Evolutionary conservation across 2,113 vertebrate genomes (phyloP).

Genomic region (Todiramphus saurophagus): DNA sequence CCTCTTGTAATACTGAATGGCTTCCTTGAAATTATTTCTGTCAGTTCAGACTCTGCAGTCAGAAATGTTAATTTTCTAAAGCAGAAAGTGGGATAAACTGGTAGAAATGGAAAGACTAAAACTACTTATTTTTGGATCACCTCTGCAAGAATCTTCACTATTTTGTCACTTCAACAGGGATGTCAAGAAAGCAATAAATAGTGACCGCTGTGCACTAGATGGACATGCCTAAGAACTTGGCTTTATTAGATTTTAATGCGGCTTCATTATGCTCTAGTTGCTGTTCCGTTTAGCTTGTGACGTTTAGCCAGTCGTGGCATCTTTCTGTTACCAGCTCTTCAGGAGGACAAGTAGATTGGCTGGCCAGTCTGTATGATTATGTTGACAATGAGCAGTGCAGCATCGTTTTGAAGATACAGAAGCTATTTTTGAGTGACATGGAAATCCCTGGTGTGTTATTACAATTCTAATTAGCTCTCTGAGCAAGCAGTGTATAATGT

Average conservation of each 20-base stretch:
- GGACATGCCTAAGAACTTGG: neutral
- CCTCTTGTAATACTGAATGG: neutral
- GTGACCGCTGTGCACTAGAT: neutral
- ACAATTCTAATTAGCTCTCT: neutral
- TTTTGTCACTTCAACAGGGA: neutral
- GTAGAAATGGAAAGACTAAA: neutral
- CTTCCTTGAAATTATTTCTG: neutral
- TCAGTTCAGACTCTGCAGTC: neutral
- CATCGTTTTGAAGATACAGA: neutral
- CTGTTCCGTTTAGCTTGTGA: neutral
- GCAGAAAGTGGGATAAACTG: neutral
- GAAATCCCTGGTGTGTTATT: neutral
- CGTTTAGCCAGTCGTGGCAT: neutral
- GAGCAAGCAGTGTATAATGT: neutral
- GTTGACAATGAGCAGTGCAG: neutral
- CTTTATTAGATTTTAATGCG: neutral
- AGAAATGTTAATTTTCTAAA: neutral
- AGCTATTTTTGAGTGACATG: neutral
- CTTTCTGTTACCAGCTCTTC: neutral
- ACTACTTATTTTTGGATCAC: neutral
- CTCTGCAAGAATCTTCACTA: neutral
- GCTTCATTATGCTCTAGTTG: conserved; percentile 15
- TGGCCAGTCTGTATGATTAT: neutral
- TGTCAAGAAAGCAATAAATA: neutral
- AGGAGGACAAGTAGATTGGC: neutral